Percentiles rank a stretch among this genome's conserved stretches.
Evolutionary conservation across 92 coral and sea anemone species (phyloP).

Genomic region (Phenganax stokvisi): DNA sequence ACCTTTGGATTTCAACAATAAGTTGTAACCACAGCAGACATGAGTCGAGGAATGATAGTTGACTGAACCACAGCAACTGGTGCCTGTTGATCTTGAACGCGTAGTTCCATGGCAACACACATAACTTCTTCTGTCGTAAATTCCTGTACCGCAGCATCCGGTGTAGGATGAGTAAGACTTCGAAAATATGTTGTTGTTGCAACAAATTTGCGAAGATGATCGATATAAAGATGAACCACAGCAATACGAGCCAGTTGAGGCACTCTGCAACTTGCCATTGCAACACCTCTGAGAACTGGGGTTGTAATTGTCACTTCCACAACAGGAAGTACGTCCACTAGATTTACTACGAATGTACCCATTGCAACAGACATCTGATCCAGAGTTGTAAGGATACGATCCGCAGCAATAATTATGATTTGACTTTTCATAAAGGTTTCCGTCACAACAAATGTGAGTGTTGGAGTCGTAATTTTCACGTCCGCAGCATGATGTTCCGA

Average conservation of each 20-base stretch:
- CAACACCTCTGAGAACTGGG: slow-evolving; percentile 5
- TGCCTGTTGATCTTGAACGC: not conserved
- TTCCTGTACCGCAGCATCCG: slow-evolving; percentile 1
- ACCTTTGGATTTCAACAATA: slow-evolving; percentile 19
- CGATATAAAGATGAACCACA: slow-evolving; percentile 34
- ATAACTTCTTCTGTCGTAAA: not conserved
- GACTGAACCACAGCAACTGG: slow-evolving; percentile 31
- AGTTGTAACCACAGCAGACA: slow-evolving; percentile 34
- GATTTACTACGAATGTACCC: slow-evolving; percentile 7
- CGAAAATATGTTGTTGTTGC: slow-evolving; percentile 1
- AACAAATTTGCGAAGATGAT: slow-evolving; percentile 19
- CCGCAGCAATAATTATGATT: not conserved
- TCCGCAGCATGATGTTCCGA: slow-evolving; percentile 25
- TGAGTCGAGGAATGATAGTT: slow-evolving; percentile 33
- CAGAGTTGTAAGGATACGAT: not conserved
- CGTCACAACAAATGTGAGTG: slow-evolving; percentile 21
- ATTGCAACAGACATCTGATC: not conserved
- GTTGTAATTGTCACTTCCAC: slow-evolving; percentile 7
- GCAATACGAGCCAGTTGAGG: slow-evolving; percentile 10
- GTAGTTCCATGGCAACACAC: slow-evolving; percentile 9
- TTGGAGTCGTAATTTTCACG: slow-evolving; percentile 23
- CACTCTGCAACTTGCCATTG: not conserved
- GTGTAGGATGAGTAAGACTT: slow-evolving; percentile 7
- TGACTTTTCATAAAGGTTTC: slow-evolving; percentile 8
- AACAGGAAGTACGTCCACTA: not conserved